Evolutionary conservation across 1,140 invertebrate genomes (phyloP).

Genomic region (Scaptodrosophila lebanonensis): DNA sequence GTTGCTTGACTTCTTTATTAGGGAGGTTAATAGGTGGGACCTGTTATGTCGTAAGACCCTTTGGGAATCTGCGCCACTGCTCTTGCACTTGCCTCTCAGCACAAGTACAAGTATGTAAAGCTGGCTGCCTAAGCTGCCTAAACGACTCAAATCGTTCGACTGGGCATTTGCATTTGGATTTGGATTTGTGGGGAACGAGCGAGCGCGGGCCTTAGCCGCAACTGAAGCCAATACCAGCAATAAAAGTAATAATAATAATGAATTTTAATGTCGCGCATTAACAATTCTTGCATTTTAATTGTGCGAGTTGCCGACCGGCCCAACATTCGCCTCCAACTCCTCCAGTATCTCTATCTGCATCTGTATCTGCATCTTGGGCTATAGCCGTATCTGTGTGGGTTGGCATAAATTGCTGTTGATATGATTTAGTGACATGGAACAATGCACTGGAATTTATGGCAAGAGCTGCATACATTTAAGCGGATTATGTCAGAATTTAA

Average conservation of each 20-base stretch:
- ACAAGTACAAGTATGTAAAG: not conserved
- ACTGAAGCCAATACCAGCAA: conserved; percentile 46
- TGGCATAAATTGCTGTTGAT: conserved; percentile 75
- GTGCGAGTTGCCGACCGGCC: conserved; percentile 35
- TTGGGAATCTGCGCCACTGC: conserved; percentile 7
- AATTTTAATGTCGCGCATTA: conserved; percentile 74
- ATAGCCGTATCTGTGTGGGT: conserved; percentile 50
- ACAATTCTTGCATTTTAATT: conserved; percentile 76
- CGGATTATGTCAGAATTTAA: conserved; percentile 63
- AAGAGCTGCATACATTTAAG: conserved; percentile 64
- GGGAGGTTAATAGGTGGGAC: no score
- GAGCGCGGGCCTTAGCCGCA: conserved; percentile 9
- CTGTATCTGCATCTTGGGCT: conserved; percentile 7
- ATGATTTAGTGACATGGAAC: conserved; percentile 75
- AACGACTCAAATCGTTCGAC: conserved; percentile 54
- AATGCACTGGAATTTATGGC: conserved; percentile 74
- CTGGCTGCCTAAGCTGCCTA: conserved; percentile 19
- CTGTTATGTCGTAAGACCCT: conserved; percentile 7
- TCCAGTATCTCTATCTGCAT: conserved; percentile 3
- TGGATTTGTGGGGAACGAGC: no score
- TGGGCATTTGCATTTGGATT: conserved; percentile 62
- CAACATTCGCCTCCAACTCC: conserved; percentile 9
- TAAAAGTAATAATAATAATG: conserved; percentile 73
- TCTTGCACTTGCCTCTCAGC: conserved; percentile 13
- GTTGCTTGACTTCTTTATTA: no score